phyloP scores from a whole-genome alignment of 2,113 vertebrate genomes.

The Gnathonemus longibarbis region DNA sequence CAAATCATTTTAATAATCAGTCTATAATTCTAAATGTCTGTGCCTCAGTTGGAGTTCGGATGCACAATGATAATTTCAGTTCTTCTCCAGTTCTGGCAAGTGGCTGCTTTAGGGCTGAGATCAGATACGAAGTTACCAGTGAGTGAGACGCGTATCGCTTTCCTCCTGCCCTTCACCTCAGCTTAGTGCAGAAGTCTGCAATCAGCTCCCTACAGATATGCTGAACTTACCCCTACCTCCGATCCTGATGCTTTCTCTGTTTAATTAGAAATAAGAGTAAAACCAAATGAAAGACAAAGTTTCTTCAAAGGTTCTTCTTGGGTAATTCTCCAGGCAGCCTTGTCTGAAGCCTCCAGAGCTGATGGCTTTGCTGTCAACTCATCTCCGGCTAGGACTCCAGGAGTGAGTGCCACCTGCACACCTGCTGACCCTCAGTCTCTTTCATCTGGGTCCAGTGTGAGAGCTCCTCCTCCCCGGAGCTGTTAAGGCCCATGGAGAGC shows the following conservation, averaged over 20 bases:
- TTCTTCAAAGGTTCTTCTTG: background rate
- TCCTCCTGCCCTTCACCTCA: background rate
- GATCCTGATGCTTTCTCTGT: background rate
- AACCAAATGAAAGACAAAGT: background rate
- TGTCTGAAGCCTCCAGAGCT: background rate
- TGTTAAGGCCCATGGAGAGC: slow-evolving; percentile 90
- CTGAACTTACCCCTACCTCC: background rate
- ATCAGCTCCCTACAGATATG: background rate
- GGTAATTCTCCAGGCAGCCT: background rate
- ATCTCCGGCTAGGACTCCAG: slow-evolving; percentile 65
- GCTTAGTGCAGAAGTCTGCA: background rate
- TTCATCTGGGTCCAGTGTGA: slow-evolving; percentile 94
- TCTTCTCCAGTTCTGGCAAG: background rate
- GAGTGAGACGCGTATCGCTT: background rate
- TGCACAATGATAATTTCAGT: background rate
- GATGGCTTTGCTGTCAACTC: background rate
- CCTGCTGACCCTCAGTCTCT: slow-evolving; percentile 87
- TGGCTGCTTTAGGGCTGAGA: background rate
- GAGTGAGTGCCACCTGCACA: slow-evolving; percentile 89
- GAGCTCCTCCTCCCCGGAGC: slow-evolving; percentile 87
- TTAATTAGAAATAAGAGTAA: background rate
- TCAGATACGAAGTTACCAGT: background rate
- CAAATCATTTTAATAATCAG: background rate
- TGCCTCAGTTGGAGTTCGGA: background rate
- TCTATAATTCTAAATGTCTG: background rate